phyloP scores from a whole-genome alignment of 30 jellyfish, hydroid and myxozoan species.

The Turritopsis rubra region DNA sequence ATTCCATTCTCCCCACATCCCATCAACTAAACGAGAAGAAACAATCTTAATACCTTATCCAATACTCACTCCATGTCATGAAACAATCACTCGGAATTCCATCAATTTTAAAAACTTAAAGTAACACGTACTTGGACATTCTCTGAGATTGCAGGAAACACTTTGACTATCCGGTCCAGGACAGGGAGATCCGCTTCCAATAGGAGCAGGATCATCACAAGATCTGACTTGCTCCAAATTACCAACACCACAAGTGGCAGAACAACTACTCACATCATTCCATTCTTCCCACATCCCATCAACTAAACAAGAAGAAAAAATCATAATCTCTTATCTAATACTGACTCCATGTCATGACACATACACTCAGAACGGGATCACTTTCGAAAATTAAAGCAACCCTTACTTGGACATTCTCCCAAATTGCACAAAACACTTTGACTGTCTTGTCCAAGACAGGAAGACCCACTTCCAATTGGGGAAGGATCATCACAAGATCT shows the following conservation, averaged over 20 bases:
- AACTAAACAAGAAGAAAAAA: background rate
- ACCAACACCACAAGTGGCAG: background rate
- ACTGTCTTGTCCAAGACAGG: background rate
- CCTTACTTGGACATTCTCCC: background rate
- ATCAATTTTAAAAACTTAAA: no score
- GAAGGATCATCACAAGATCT: slow-evolving; percentile 1
- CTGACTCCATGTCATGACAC: no score
- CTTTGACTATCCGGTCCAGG: no score
- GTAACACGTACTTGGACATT: no score
- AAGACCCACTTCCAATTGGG: background rate
- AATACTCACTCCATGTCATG: no score
- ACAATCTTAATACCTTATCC: background rate
- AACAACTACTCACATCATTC: background rate
- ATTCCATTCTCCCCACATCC: background rate
- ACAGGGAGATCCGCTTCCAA: no score
- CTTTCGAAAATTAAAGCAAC: background rate
- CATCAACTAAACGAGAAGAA: background rate
- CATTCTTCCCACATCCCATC: background rate
- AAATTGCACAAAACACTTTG: background rate
- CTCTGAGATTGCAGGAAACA: no score
- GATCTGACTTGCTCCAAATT: background rate
- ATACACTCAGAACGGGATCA: no score
- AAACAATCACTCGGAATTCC: no score
- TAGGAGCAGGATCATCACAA: background rate
- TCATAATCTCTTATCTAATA: no score